Base-by-base conservation (phyloP, 1,140 invertebrate species). In the Drosophila kanapiae region DNA sequence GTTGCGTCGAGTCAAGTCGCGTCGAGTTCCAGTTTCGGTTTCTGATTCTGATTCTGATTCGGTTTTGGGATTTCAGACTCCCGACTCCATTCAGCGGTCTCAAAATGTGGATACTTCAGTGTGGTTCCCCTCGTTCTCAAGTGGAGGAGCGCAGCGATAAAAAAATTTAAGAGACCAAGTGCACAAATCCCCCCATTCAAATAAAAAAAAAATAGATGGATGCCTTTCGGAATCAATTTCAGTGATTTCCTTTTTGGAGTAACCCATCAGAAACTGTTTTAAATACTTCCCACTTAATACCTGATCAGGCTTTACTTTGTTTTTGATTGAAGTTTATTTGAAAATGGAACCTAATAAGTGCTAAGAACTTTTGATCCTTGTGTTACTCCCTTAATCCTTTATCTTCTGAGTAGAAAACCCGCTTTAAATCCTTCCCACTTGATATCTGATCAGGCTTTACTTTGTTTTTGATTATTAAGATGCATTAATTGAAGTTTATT, bases 1-100 rank as follows among this genome's bases (percentile, higher is more conserved):
- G 78, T 75, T 81, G 58, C 75, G 80, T 70, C 48, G 27, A 49
- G 27, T n/a, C 23, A 6, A 10, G 6, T 23, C 64, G 63, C 80
- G 77, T 78, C 68, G 29, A 49, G 65, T 53, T 51, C 23, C 45
- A 65, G 65, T 51, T 64, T 49, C n/a, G 33, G 61, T 40, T 63
- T 23, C 23, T 23, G 23, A 23, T 23, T 23, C 23, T 23, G 23
- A 23, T 63, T 58, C 53, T 56, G 53, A 56, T 56, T 27, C 13
- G 35, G 53, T 56, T 56, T 38, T 23, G 61, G 45, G 37, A 45
- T 67, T 69, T 65, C 42, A 38, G 59, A 27, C 56, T 45, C 31
- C 42, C 33, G 59, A 27, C 56, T 23, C 23, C 31, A 35, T 62
- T 62, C 18, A 35, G 27, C 37, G 40, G 42, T 5, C 29, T 6